These are phyloP conservation scores for Syrista parreyssii DNA, from an alignment of 2,888 invertebrate genomes.

Conservation along the genomic window DNA sequence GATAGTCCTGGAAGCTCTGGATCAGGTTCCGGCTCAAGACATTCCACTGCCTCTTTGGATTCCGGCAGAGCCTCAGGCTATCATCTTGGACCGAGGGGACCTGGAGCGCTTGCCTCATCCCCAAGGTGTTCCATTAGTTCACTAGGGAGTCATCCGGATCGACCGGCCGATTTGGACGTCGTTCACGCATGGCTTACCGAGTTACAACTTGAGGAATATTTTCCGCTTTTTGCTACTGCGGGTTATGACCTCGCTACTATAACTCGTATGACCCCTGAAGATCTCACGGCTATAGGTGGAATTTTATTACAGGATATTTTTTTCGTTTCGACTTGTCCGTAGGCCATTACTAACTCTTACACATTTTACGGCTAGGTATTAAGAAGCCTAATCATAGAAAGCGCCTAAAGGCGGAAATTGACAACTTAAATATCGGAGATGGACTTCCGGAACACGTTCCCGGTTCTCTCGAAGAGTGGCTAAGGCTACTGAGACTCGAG, in stretches of 20 bases:
- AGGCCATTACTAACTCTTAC: no score
- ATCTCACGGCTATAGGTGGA: conserved; percentile 82
- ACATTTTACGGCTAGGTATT: conserved; percentile 68
- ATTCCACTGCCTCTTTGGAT: conserved; percentile 90
- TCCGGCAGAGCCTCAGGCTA: conserved; percentile 92
- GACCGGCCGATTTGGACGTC: conserved; percentile 83
- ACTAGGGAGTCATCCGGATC: conserved; percentile 62
- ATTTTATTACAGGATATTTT: background rate
- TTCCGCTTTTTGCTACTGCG: conserved; percentile 90
- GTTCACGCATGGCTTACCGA: conserved; percentile 95
- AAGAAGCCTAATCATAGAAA: conserved; percentile 98
- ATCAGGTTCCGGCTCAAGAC: conserved; percentile 88
- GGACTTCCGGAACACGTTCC: conserved; percentile 96
- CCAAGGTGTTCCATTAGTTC: conserved; percentile 80
- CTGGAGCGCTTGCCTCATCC: conserved; percentile 70
- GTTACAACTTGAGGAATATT: conserved; percentile 95
- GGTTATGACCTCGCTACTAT: conserved; percentile 98
- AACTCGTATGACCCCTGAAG: conserved; percentile 99
- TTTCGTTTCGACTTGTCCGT: no score
- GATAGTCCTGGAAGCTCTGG: conserved; percentile 93
- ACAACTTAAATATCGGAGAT: conserved; percentile 92
- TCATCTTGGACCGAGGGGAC: conserved; percentile 69
- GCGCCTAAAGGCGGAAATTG: conserved; percentile 95
- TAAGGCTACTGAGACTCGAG: conserved; percentile 88
- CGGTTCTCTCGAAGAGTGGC: conserved; percentile 94